phyloP scores from a whole-genome alignment of 2,888 invertebrate genomes.

The Oscheius sp. region DNA sequence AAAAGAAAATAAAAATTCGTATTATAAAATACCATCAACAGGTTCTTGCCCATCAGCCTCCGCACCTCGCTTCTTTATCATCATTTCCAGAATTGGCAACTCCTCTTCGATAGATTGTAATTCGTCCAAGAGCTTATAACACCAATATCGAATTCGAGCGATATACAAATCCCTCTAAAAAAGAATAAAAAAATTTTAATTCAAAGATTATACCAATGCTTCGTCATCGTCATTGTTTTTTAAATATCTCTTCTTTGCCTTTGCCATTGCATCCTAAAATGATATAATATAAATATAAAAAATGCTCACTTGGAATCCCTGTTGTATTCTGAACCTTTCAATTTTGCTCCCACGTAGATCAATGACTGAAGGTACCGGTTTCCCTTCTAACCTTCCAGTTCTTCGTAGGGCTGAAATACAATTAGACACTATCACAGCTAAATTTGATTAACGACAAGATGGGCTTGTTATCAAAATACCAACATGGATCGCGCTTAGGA shows the following conservation, averaged over 20 bases:
- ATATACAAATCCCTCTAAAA: constrained; percentile 59
- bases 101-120: constrained; percentile 55
- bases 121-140: constrained; percentile 54
- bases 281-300: neutral
- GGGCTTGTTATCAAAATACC: neutral
- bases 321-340: constrained; percentile 23
- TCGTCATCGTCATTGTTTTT: constrained; percentile 28
- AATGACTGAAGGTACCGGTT: neutral
- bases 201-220: constrained; percentile 3
- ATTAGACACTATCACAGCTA: neutral
- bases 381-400: constrained; percentile 10
- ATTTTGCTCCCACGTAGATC: constrained; percentile 25
- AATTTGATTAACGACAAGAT: too few relatives aligned
- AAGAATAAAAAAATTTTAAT: neutral
- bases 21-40: neutral
- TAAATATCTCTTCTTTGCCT: constrained; percentile 6
- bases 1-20: neutral
- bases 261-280: constrained; percentile 17
- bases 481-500: constrained; percentile 30
- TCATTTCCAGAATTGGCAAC: constrained; percentile 50
- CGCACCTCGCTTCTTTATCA: constrained; percentile 39
- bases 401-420: neutral
- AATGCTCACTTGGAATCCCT: neutral
- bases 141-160: constrained; percentile 59
- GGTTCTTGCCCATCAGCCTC: constrained; percentile 10